These are phyloP conservation scores for Sinonovacula constricta DNA, from an alignment of 1,140 invertebrate species.

Conservation along the genomic window DNA sequence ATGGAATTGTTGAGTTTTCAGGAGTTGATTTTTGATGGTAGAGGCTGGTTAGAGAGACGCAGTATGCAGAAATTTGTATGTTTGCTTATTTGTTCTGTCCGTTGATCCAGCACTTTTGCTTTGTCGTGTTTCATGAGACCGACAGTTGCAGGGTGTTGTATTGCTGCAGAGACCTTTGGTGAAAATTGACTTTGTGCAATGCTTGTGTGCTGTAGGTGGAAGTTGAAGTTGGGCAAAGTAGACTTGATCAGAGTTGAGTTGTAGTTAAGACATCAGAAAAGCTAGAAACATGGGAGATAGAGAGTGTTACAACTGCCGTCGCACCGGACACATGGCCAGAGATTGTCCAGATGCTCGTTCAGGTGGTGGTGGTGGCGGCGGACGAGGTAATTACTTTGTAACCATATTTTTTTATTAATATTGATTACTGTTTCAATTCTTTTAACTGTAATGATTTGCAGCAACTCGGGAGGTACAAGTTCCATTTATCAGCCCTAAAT, in stretches of 20 bases:
- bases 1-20: too few relatives aligned
- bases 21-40: too few relatives aligned
- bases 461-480: background rate
- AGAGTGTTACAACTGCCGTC: slow-evolving; percentile 34
- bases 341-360: slow-evolving; percentile 21
- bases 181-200: too few relatives aligned
- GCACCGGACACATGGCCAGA: slow-evolving; percentile 40
- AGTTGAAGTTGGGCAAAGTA: slow-evolving; percentile 42
- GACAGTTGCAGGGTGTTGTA: too few relatives aligned
- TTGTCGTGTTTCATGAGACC: too few relatives aligned
- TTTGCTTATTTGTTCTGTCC: too few relatives aligned
- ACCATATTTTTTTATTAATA: background rate
- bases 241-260: slow-evolving; percentile 40
- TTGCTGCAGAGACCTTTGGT: too few relatives aligned
- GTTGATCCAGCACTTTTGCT: too few relatives aligned
- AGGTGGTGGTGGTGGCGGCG: slow-evolving; percentile 21
- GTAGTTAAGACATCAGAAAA: background rate
- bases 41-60: too few relatives aligned
- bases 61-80: too few relatives aligned
- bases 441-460: slow-evolving; percentile 1
- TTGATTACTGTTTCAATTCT: background rate
- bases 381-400: slow-evolving; percentile 15
- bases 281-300: slow-evolving; percentile 32
- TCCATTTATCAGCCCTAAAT: background rate
- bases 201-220: slow-evolving; percentile 53